phyloP scores from a whole-genome alignment of 1,140 invertebrate species.

The Drosophila sp. region DNA sequence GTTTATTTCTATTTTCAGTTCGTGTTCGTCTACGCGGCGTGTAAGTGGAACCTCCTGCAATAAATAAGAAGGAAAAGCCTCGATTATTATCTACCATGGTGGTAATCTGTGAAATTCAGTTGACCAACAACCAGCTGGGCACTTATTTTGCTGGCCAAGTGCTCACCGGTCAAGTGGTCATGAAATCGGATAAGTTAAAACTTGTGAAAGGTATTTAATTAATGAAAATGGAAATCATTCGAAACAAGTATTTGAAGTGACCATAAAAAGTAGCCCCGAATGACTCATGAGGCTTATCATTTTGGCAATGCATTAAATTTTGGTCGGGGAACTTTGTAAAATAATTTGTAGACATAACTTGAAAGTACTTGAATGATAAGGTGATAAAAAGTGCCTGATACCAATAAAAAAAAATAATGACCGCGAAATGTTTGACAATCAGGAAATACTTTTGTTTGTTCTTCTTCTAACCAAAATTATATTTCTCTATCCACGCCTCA shows the following conservation, averaged over 20 bases:
- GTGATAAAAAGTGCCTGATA: not conserved
- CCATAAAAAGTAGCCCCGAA: not conserved
- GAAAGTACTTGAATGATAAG: not conserved
- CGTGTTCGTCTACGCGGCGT: conserved; percentile 7
- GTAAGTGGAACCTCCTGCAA: not conserved
- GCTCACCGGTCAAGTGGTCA: conserved; percentile 83
- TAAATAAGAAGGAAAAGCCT: not conserved
- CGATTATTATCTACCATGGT: conserved; percentile 36
- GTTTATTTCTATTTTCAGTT: conserved; percentile 20
- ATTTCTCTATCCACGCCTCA: not conserved
- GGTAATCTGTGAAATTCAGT: conserved; percentile 71
- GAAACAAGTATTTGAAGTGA: conserved; percentile 3
- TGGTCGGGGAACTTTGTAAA: conserved; percentile 6
- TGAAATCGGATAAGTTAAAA: conserved; percentile 82
- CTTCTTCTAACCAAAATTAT: not conserved
- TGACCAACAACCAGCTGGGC: conserved; percentile 83
- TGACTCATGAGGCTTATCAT: not conserved
- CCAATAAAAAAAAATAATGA: not conserved
- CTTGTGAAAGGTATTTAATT: conserved; percentile 77
- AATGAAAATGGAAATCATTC: not conserved
- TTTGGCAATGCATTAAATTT: not conserved
- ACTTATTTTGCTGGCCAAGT: conserved; percentile 84
- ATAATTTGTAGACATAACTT: conserved; percentile 1
- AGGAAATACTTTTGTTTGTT: not conserved
- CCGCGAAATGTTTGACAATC: not conserved